Base-by-base conservation (phyloP, 2,113 vertebrate species). In the Kryptolebias marmoratus region DNA sequence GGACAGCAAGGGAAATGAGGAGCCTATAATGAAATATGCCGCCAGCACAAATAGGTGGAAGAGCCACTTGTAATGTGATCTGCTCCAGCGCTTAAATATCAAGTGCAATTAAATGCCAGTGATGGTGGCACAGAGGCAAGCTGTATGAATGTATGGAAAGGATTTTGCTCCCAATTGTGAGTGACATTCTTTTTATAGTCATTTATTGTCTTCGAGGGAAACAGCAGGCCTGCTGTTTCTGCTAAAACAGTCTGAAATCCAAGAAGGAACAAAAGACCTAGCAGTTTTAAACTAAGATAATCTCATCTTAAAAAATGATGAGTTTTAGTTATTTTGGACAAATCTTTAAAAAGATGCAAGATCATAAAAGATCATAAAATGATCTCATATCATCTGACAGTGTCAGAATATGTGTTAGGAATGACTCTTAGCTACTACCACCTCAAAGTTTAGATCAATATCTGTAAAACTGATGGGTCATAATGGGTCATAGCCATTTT, bases 1-100 rank as follows among this genome's bases (percentile, higher is more conserved):
- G 95, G 92, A 88, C 90, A 66, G 65, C 73, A 45, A 59, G 71
- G 83, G 82, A 92, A 88, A 89, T 86, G 76, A 92, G 82, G 62
- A 71, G 75, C 39, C 11, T 48, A 82, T 88, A 89, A 88, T 78
- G 84, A 71, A 90, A 89, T 75, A 68, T 14, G 87, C 87, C 75
- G 75, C 67, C 59, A 86, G 86, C 82, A 56, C 87, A 82, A 81
- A 90, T 71, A 83, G 70, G 56, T 76, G 81, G 80, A 80, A 85
- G 83, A 81, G 72, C 65, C 64, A 82, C 76, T 87, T 80, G 59
- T 84, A 88, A 90, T 80, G 81, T 81, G 79, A 88, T 90, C 77
- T 87, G 81, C 87, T 84, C 64, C 72, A 55, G 44, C 67, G 68
- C 82, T 85, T 83, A 85, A 87, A 89, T 84, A 92, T 90, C 85